Conservation (phyloP, 2,888 invertebrate species). For the Callimorpha dominula region DNA sequence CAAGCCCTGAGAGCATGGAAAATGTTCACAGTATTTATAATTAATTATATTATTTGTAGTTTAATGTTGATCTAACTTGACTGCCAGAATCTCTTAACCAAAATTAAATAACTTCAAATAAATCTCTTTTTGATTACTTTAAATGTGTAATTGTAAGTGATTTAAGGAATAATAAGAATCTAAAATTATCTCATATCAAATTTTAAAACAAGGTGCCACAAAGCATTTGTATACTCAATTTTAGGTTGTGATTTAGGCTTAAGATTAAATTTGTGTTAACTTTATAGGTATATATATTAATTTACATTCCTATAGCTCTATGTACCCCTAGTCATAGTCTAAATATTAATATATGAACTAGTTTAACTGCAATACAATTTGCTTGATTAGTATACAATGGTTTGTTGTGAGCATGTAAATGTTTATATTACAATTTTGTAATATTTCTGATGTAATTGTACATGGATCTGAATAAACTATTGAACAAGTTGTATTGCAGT, state of each 20-base stretch:
- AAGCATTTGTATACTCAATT: constrained; percentile 64
- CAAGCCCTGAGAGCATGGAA: constrained; percentile 78
- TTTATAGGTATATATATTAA: constrained; percentile 35
- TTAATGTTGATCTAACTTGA: constrained; percentile 15
- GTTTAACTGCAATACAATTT: constrained; percentile 85
- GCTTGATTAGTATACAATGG: constrained; percentile 52
- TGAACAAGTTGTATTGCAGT: constrained; percentile 87
- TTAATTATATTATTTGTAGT: constrained; percentile 42
- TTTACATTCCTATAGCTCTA: constrained; percentile 54
- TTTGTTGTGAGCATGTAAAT: constrained; percentile 74
- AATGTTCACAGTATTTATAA: constrained; percentile 67
- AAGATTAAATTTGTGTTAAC: constrained; percentile 54
- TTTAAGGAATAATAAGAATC: not conserved
- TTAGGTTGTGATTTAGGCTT: constrained; percentile 81
- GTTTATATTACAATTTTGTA: constrained; percentile 68
- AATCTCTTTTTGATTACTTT: not conserved
- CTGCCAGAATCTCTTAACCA: constrained; percentile 34
- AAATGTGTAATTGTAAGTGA: not conserved
- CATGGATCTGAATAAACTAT: constrained; percentile 77
- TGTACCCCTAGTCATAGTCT: constrained; percentile 66
- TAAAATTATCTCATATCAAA: constrained; percentile 16
- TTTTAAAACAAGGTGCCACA: constrained; percentile 56
- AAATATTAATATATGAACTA: constrained; percentile 47
- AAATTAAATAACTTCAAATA: constrained; percentile 8
- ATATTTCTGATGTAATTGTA: constrained; percentile 63